Conservation (phyloP, 2,888 invertebrate species). For the Lordiphosa fenestrarum region DNA sequence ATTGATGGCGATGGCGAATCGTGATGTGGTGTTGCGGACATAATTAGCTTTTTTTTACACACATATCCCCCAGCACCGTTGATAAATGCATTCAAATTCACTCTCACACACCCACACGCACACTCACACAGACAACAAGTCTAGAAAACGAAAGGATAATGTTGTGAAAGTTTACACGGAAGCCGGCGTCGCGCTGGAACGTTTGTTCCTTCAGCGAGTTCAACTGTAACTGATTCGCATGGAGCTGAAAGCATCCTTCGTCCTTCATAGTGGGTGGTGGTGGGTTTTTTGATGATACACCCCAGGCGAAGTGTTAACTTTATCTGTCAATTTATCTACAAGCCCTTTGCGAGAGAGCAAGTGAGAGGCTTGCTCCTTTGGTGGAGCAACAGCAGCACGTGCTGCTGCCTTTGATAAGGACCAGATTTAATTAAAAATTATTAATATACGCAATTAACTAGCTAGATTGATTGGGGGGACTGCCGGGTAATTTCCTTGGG, state of each 20-base stretch:
- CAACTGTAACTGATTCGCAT: constrained; percentile 59
- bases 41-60: constrained; percentile 42
- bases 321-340: constrained; percentile 59
- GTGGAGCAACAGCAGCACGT: constrained; percentile 15
- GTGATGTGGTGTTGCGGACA: constrained; percentile 34
- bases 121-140: constrained; percentile 18
- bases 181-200: constrained; percentile 12
- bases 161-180: not conserved
- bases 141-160: constrained; percentile 5
- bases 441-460: constrained; percentile 23
- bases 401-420: constrained; percentile 25
- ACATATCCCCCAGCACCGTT: constrained; percentile 27
- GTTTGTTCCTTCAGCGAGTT: constrained; percentile 49
- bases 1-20: constrained; percentile 40
- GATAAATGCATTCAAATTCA: constrained; percentile 24
- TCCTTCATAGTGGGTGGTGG: constrained; percentile 32
- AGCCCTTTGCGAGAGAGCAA: constrained; percentile 1
- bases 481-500: not conserved
- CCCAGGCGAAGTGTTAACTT: constrained; percentile 45
- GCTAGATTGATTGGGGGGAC: constrained; percentile 5
- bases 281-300: constrained; percentile 7
- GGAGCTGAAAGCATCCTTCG: constrained; percentile 20
- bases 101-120: constrained; percentile 12
- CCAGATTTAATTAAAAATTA: constrained; percentile 33
- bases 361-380: not conserved